Percentiles rank a stretch among this genome's conserved stretches.
phyloP scores from a whole-genome alignment of 2,888 invertebrate genomes.

The Lithophane semibrunnea region DNA sequence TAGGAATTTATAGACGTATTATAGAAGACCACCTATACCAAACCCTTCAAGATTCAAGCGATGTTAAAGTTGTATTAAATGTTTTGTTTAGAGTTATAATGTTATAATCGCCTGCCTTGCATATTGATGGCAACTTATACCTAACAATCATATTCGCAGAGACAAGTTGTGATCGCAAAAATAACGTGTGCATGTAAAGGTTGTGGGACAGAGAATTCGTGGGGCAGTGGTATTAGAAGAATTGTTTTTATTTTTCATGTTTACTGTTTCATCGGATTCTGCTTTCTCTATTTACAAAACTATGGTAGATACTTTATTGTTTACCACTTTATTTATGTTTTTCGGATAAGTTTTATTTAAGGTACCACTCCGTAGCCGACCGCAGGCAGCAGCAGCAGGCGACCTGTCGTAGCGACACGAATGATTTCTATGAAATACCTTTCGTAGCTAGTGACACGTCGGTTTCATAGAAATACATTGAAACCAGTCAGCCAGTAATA shows the following conservation, averaged over 20 bases:
- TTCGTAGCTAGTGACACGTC: too few relatives aligned
- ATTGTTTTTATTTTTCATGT: not conserved
- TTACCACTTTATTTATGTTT: not conserved
- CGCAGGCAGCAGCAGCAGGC: too few relatives aligned
- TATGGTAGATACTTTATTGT: not conserved
- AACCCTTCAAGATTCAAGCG: constrained; percentile 17
- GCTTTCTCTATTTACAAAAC: not conserved
- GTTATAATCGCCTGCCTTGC: constrained; percentile 40
- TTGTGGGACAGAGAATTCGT: constrained; percentile 26
- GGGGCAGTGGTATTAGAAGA: not conserved
- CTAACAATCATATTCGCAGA: constrained; percentile 41
- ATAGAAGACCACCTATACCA: constrained; percentile 45
- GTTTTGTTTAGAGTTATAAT: constrained; percentile 51
- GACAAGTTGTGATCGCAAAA: constrained; percentile 55
- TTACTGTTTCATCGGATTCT: not conserved
- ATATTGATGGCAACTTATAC: constrained; percentile 49
- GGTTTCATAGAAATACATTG: too few relatives aligned
- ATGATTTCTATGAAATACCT: too few relatives aligned
- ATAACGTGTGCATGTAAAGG: constrained; percentile 43
- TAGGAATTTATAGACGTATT: not conserved
- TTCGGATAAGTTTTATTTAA: not conserved
- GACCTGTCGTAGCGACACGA: too few relatives aligned
- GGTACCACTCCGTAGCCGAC: too few relatives aligned
- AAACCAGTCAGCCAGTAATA: too few relatives aligned
- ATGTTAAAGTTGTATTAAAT: constrained; percentile 36